phyloP scores from a whole-genome alignment of 1,140 invertebrate species.

The Drosophila mauritiana region DNA sequence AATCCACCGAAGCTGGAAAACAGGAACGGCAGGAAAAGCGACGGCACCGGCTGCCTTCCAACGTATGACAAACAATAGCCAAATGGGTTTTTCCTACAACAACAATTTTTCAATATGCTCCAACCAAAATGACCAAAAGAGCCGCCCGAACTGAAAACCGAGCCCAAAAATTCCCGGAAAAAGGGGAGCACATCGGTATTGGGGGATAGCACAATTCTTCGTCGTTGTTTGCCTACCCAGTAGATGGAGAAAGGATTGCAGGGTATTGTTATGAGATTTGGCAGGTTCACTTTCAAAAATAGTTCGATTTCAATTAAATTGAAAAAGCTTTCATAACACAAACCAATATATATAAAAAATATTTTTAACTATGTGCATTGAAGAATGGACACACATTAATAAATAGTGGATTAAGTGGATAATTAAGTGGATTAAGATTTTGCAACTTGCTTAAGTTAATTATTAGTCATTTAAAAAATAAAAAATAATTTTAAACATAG shows the following conservation, averaged over 20 bases:
- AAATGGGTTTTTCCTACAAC: constrained; percentile 80
- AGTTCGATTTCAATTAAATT: no score
- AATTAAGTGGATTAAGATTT: no score
- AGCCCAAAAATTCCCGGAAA: constrained; percentile 29
- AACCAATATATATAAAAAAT: no score
- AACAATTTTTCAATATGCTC: constrained; percentile 81
- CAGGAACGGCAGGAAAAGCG: constrained; percentile 31
- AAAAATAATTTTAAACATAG: no score
- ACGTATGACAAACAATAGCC: constrained; percentile 81
- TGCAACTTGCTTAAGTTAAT: no score
- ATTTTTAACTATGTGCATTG: no score
- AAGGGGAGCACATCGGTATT: constrained; percentile 9
- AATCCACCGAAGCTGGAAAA: constrained; percentile 64
- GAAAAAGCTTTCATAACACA: no score
- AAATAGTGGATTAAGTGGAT: no score
- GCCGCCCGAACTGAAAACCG: constrained; percentile 25
- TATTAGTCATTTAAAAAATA: no score
- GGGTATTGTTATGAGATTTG: neutral
- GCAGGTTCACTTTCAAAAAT: no score
- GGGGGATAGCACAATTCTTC: constrained; percentile 6
- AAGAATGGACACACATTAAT: no score
- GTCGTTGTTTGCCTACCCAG: constrained; percentile 34
- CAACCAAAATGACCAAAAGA: constrained; percentile 70
- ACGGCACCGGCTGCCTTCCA: constrained; percentile 43
- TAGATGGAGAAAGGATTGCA: neutral